A percentile compares a stretch with the other conserved stretches of the same genome.
These are phyloP conservation scores for Quiscalus mexicanus DNA, from an alignment of 2,113 vertebrate genomes.

Conservation along the genomic window DNA sequence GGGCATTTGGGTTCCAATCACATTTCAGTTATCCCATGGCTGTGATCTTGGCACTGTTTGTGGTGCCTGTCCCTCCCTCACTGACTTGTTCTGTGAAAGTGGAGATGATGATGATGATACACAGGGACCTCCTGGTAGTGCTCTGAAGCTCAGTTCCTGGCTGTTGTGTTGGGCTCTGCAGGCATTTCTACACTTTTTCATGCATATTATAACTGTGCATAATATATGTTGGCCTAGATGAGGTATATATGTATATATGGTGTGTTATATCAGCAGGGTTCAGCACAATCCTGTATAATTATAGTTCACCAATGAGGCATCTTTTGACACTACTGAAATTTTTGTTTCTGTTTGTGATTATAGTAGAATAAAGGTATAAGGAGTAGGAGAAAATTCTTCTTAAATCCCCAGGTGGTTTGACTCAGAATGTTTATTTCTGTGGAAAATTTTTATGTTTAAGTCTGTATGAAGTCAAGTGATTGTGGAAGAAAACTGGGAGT, in stretches of 20 bases:
- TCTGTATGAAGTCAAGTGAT: neutral
- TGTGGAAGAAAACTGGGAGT: neutral
- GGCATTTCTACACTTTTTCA: neutral
- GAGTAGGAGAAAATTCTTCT: neutral
- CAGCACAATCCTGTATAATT: neutral
- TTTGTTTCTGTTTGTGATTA: neutral
- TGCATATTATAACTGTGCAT: fast-evolving
- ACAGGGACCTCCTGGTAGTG: neutral
- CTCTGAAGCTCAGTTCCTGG: neutral
- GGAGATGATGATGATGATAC: neutral
- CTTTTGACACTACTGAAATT: neutral
- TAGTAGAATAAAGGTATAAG: neutral
- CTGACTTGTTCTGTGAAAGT: neutral
- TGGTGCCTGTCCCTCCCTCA: neutral
- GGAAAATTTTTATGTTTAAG: neutral
- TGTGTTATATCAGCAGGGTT: neutral
- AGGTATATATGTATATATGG: neutral
- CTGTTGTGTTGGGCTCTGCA: neutral
- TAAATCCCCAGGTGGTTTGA: neutral
- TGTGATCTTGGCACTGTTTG: neutral
- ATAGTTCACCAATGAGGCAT: neutral
- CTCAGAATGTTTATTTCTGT: neutral
- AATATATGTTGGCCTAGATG: neutral
- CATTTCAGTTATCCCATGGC: neutral
- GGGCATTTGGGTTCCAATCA: neutral